These are phyloP conservation scores for Neodon shergylaensis DNA, from an alignment of 2,113 vertebrate genomes.

Conservation along the genomic window DNA sequence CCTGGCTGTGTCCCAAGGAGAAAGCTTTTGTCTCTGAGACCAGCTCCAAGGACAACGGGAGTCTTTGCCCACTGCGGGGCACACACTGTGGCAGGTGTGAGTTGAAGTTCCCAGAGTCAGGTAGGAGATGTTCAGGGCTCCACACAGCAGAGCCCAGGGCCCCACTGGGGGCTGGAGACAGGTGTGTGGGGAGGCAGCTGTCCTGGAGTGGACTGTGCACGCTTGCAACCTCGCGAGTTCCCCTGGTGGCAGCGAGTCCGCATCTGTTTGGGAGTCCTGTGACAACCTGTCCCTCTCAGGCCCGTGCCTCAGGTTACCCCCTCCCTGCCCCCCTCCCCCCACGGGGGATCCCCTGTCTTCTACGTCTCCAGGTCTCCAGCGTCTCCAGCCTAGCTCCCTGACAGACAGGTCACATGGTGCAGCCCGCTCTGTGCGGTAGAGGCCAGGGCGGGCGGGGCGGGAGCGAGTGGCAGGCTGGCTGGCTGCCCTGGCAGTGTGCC, in stretches of 20 bases:
- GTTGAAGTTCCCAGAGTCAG: too few relatives aligned
- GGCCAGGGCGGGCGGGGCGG: constrained; percentile 35
- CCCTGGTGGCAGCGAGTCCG: accelerated
- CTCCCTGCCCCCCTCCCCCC: not conserved
- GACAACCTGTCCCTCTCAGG: accelerated
- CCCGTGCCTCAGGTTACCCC: not conserved
- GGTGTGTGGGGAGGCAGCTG: not conserved
- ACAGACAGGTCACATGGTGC: not conserved
- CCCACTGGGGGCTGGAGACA: not conserved
- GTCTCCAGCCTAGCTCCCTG: not conserved
- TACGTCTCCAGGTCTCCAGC: not conserved
- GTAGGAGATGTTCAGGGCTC: not conserved
- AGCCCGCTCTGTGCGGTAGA: not conserved
- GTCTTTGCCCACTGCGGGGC: too few relatives aligned
- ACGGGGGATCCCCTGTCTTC: constrained; percentile 37
- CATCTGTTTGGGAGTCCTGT: not conserved
- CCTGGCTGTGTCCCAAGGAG: not conserved
- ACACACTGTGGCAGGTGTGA: not conserved
- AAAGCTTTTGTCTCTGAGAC: not conserved
- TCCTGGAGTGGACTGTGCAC: too few relatives aligned
- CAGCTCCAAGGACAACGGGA: not conserved
- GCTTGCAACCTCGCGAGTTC: not conserved
- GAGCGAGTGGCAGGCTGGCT: constrained; percentile 82
- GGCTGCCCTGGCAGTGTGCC: constrained; percentile 86
- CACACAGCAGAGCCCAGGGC: not conserved